Evolutionary conservation across 1,140 invertebrate genomes (phyloP).

Genomic region (Polypedilum pembai): DNA sequence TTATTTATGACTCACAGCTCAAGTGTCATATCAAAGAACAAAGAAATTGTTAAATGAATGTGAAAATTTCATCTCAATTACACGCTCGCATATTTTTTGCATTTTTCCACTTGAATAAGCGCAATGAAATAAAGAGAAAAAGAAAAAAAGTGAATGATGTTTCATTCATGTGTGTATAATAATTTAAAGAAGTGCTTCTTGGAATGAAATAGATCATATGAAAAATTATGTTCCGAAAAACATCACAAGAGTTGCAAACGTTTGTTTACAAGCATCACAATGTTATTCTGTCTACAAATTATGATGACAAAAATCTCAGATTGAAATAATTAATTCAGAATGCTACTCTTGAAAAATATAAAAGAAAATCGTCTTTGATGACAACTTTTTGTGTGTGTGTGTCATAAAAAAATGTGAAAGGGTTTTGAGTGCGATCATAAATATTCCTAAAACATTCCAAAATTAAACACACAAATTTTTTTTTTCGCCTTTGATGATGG

Average conservation of each 20-base stretch:
- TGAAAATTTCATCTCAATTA: conserved; percentile 14
- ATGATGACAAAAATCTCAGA: no score
- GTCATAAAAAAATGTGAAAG: no score
- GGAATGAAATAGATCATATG: neutral
- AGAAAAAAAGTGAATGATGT: neutral
- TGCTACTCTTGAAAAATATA: no score
- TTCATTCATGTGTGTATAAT: neutral
- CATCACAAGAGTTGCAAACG: neutral
- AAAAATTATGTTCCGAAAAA: neutral
- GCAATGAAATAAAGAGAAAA: no score
- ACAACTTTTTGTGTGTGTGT: no score
- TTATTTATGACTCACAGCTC: no score
- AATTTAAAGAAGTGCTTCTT: neutral
- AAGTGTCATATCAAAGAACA: neutral
- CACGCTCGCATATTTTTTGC: neutral
- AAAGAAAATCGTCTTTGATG: no score
- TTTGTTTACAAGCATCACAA: neutral
- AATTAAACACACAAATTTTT: no score
- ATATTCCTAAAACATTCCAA: no score
- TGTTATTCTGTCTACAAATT: no score
- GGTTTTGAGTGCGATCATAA: no score
- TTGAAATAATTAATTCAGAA: no score
- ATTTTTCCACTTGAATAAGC: neutral
- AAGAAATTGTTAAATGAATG: neutral
- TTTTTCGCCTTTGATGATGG: neutral